These are phyloP conservation scores for Iphiclides podalirius DNA, from an alignment of 2,888 invertebrate species.

Conservation along the genomic window DNA sequence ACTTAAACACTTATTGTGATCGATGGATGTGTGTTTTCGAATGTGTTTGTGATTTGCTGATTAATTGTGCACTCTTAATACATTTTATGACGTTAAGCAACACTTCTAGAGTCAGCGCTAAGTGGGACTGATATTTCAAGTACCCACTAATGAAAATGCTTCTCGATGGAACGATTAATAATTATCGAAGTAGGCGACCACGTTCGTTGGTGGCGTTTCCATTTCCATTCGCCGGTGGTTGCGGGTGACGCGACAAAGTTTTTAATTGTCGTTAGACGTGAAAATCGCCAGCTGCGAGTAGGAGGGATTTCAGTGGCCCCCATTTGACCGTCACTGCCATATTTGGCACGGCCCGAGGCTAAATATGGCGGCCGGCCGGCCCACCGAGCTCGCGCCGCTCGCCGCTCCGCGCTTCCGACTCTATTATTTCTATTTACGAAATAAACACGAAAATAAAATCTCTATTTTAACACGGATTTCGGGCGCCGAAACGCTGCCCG, in stretches of 20 bases:
- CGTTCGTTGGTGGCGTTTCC: too few relatives aligned
- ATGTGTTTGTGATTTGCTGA: too few relatives aligned
- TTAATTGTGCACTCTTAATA: too few relatives aligned
- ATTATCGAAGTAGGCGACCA: too few relatives aligned
- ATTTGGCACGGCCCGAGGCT: conserved; percentile 90
- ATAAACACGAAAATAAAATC: conserved; percentile 78
- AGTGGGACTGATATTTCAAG: too few relatives aligned
- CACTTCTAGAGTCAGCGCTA: too few relatives aligned
- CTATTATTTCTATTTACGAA: conserved; percentile 81
- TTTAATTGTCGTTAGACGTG: conserved; percentile 74
- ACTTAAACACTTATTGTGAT: too few relatives aligned
- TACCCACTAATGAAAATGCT: too few relatives aligned
- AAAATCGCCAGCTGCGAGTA: conserved; percentile 78
- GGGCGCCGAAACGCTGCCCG: conserved; percentile 74
- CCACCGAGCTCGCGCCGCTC: too few relatives aligned
- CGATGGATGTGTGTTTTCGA: too few relatives aligned
- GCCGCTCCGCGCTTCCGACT: conserved; percentile 71
- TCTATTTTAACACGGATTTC: conserved; percentile 76
- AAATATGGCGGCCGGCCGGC: conserved; percentile 89
- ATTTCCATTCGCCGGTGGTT: conserved; percentile 24
- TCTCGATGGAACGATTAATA: too few relatives aligned
- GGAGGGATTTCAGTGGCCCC: conserved; percentile 90
- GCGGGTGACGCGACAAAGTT: conserved; percentile 62
- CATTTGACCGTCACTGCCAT: conserved; percentile 89
- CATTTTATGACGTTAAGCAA: too few relatives aligned